Evolutionary conservation across 2,797 vertebrate species (phyloP).

Genomic region (Antrozous pallidus): DNA sequence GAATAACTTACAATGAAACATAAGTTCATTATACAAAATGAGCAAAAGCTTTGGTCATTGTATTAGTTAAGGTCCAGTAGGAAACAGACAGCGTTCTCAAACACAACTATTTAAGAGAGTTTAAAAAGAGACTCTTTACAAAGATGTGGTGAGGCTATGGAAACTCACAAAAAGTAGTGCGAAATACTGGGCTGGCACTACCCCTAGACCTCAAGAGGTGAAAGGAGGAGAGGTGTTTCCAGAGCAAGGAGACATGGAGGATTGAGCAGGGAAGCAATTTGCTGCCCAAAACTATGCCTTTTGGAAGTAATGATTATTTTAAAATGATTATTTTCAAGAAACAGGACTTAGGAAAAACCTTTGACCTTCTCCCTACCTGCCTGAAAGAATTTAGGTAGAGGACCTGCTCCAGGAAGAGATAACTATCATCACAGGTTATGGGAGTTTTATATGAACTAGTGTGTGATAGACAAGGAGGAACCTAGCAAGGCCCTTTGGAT

Average conservation of each 20-base stretch:
- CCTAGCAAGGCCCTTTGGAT: background rate
- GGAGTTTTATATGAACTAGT: background rate
- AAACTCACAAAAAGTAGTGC: background rate
- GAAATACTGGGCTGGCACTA: background rate
- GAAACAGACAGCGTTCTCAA: background rate
- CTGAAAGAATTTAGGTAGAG: background rate
- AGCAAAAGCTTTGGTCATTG: background rate
- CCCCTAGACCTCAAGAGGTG: background rate
- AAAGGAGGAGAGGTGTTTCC: background rate
- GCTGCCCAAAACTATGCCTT: background rate
- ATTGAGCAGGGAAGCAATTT: background rate
- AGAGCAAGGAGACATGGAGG: background rate
- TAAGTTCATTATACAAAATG: background rate
- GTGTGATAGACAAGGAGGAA: background rate
- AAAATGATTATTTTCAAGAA: background rate
- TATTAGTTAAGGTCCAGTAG: background rate
- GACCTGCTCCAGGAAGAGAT: background rate
- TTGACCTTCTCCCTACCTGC: background rate
- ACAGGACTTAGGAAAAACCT: background rate
- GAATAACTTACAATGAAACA: background rate
- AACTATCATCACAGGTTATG: background rate
- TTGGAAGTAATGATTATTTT: background rate
- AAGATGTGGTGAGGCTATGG: background rate
- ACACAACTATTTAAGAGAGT: background rate
- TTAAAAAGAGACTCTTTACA: background rate